phyloP scores from a whole-genome alignment of 2,797 vertebrate species.

The Adrianichthys oophorus region DNA sequence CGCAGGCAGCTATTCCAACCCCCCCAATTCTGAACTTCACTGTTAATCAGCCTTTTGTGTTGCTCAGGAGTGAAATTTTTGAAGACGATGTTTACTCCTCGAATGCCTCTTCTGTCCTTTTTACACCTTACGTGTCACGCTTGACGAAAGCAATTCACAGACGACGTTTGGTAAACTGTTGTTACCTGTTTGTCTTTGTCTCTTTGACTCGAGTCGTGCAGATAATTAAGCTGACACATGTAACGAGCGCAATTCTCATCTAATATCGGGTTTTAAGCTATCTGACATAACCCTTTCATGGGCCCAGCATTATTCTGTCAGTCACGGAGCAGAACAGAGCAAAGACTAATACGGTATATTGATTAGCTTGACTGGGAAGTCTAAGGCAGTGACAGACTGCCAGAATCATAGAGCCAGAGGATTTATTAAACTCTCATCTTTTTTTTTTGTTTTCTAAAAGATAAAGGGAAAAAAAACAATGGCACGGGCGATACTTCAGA shows the following conservation, averaged over 20 bases:
- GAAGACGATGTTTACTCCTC: conserved; percentile 78
- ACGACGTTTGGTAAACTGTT: conserved; percentile 73
- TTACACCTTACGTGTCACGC: conserved; percentile 76
- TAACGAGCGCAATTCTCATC: conserved; percentile 84
- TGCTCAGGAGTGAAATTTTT: conserved; percentile 51
- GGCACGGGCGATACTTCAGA: conserved; percentile 34
- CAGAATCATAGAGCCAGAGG: conserved; percentile 31
- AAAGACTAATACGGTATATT: conserved; percentile 80
- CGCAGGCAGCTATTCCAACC: conserved; percentile 71
- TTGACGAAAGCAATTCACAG: conserved; percentile 74
- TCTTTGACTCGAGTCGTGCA: conserved; percentile 82
- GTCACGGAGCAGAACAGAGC: conserved; percentile 77
- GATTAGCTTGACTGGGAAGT: conserved; percentile 60
- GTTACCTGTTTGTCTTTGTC: conserved; percentile 79
- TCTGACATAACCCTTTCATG: conserved; percentile 88
- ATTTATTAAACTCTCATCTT: conserved; percentile 56
- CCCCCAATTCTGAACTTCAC: conserved; percentile 58
- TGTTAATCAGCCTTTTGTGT: conserved; percentile 83
- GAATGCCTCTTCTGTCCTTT: conserved; percentile 67
- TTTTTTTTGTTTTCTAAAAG: conserved; percentile 27
- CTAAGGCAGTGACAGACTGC: conserved; percentile 51
- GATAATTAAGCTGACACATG: conserved; percentile 92
- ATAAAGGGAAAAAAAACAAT: conserved; percentile 42
- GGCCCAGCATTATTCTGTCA: conserved; percentile 87
- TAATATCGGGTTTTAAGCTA: conserved; percentile 87